A percentile compares a stretch with the other conserved stretches of the same genome.
phyloP scores from a whole-genome alignment of 2,888 invertebrate genomes.

The Bedellia somnulentella region DNA sequence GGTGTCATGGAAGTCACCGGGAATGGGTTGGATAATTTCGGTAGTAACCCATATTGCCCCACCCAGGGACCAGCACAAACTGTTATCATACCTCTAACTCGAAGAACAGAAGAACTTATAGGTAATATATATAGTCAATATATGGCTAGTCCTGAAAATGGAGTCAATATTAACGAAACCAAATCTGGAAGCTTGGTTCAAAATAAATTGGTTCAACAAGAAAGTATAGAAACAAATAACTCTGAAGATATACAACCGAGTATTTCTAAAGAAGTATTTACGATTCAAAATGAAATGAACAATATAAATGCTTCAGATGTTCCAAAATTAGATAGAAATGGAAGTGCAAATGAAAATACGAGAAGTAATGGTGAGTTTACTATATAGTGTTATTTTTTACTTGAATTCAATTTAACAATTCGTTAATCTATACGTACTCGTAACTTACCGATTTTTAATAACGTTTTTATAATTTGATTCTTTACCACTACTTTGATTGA shows the following conservation, averaged over 20 bases:
- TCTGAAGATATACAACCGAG: constrained; percentile 43
- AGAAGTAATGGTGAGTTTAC: no score
- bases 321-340: no score
- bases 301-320: constrained; percentile 19
- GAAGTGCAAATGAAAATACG: no score
- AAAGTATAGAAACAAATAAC: constrained; percentile 40
- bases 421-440: no score
- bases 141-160: constrained; percentile 27
- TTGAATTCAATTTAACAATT: no score
- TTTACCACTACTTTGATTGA: no score
- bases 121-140: constrained; percentile 57
- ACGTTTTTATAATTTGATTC: no score
- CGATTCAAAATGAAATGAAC: constrained; percentile 35
- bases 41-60: constrained; percentile 67
- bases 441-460: no score
- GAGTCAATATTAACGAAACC: no score
- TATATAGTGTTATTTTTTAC: no score
- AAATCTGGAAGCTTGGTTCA: no score
- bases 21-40: constrained; percentile 60
- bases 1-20: constrained; percentile 66
- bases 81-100: constrained; percentile 66
- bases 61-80: constrained; percentile 48
- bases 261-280: constrained; percentile 31
- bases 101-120: constrained; percentile 65
- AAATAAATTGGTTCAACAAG: no score